Percentiles rank a stretch among this genome's conserved stretches.
phyloP scores from a whole-genome alignment of 2,888 invertebrate genomes.

The Muschampia plurimacula region DNA sequence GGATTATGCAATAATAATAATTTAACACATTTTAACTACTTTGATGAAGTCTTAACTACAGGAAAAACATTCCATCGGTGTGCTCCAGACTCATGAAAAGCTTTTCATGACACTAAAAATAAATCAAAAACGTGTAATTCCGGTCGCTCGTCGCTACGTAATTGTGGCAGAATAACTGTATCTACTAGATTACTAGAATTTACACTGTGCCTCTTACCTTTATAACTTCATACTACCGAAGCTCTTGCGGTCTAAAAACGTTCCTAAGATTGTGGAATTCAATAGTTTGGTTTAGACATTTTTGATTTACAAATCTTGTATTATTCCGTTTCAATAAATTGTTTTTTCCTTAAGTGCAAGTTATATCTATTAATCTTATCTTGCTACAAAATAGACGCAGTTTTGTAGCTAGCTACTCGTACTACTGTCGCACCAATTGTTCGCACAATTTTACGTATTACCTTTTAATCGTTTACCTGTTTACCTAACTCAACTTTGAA shows the following conservation, averaged over 20 bases:
- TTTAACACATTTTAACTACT: background rate
- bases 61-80: background rate
- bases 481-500: too few relatives aligned
- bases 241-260: background rate
- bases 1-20: too few relatives aligned
- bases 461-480: too few relatives aligned
- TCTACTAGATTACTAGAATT: conserved; percentile 8
- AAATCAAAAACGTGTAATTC: conserved; percentile 15
- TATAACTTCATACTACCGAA: background rate
- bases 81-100: background rate
- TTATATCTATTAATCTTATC: too few relatives aligned
- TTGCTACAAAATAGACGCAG: too few relatives aligned
- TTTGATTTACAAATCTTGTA: too few relatives aligned
- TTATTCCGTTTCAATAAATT: too few relatives aligned
- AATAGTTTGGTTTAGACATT: background rate
- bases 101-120: conserved; percentile 19
- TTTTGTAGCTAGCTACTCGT: too few relatives aligned
- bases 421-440: too few relatives aligned
- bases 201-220: background rate
- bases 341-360: too few relatives aligned
- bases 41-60: background rate
- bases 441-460: too few relatives aligned
- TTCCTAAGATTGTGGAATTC: background rate
- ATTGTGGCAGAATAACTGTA: conserved; percentile 9
- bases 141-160: conserved; percentile 8